These are phyloP conservation scores for Ascaphus truei DNA, from an alignment of 2,113 vertebrate genomes.

Conservation along the genomic window DNA sequence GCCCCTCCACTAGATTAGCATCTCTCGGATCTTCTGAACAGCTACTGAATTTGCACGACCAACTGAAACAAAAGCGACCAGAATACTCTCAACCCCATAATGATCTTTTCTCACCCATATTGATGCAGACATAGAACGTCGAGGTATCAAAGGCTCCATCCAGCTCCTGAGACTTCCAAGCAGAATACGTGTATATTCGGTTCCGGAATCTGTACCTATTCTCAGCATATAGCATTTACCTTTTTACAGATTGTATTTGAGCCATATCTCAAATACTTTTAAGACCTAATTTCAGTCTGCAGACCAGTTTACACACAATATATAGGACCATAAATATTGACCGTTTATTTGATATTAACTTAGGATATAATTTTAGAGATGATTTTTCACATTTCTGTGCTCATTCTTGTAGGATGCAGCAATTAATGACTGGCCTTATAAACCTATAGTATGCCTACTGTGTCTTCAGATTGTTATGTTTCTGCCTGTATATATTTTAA, in stretches of 20 bases:
- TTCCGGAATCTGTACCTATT: no score
- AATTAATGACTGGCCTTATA: neutral
- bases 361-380: neutral
- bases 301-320: neutral
- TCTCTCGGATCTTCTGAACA: conserved; percentile 37
- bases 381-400: neutral
- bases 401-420: neutral
- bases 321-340: neutral
- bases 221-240: no score
- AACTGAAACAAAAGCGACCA: conserved; percentile 63
- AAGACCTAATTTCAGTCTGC: neutral
- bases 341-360: neutral
- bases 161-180: no score
- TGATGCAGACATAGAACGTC: conserved; percentile 53
- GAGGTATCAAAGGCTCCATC: conserved; percentile 55
- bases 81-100: conserved; percentile 53
- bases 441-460: no score
- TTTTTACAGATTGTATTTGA: neutral
- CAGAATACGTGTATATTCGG: no score
- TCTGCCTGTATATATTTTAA: no score
- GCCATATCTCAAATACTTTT: neutral
- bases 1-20: conserved; percentile 87
- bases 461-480: no score
- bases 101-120: conserved; percentile 43
- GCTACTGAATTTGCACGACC: conserved; percentile 61